Evolutionary conservation across 2,113 vertebrate genomes (phyloP), one percentile per base, ranked within the genome.

Genomic region (Pterocles orientalis): DNA sequence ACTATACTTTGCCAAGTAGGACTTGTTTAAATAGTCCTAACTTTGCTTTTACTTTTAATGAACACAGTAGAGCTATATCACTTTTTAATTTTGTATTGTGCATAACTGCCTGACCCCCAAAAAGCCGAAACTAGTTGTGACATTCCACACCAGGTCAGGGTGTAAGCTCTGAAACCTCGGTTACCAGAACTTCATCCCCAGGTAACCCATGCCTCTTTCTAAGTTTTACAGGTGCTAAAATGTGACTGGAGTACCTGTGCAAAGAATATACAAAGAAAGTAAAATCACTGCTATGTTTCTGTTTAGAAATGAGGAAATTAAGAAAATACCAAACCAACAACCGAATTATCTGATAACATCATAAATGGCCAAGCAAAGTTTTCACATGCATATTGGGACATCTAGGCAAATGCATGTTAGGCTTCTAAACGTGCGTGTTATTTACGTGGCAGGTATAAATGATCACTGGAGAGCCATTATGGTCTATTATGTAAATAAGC

Each of bases 401-500:
- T 26, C 19, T 34, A 75, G 34, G 14, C 5, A 86, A 90, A 88
- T 60, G 4, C 10, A 12, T 4, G 6, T 62, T 77, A 39, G 69
- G 18, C 51, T 82, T 76, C 43, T 70, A 75, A 90, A 80, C 17
- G 23, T 51, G 26, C 17, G 18, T 53, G 41, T 17, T 45, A 41
- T 82, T 78, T 86, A 62, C 64, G 18, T 94, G 47, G 28, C 47
- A 71, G 56, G 25, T 71, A 39, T 51, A 81, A 94, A 88, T 62
- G 68, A 89, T 60, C 65, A 26, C 34, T 86, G 81, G 83, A 91
- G 76, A 91, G 24, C 39, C 69, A 87, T 96, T 84, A 61, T n/a
- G 11, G 29, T 84, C 65, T 94, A 72, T 89, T 87, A 92, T 25
- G 82, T 86, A 91, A 95, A 89, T 48, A 84, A 78, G 33, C 51